phyloP scores from a whole-genome alignment of 23 tunicate species.

The Phallusia fumigata region DNA sequence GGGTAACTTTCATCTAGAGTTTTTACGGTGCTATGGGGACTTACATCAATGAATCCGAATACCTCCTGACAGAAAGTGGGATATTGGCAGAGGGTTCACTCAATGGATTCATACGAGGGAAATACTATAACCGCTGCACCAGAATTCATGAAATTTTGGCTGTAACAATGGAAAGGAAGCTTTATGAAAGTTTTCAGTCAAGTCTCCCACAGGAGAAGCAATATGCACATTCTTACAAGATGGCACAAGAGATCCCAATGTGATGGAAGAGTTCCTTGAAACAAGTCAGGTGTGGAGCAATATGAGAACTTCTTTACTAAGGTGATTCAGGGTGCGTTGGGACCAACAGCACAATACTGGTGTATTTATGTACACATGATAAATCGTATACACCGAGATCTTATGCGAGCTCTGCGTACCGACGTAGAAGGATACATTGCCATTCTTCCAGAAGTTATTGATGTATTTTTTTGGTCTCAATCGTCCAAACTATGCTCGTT shows the following conservation, averaged over 20 bases:
- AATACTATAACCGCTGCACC: background rate
- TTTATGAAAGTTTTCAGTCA: background rate
- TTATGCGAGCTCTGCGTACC: background rate
- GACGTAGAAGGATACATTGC: background rate
- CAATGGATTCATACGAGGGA: background rate
- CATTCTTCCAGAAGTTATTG: background rate
- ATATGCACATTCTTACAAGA: no score
- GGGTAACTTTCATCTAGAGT: slow-evolving; percentile 18
- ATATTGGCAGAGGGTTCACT: slow-evolving; percentile 11
- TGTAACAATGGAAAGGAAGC: background rate
- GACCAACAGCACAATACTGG: slow-evolving; percentile 13
- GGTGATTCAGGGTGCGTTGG: background rate
- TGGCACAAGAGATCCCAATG: no score
- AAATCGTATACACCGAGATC: background rate
- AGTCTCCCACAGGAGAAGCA: no score
- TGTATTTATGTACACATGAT: background rate
- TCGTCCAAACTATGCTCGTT: slow-evolving; percentile 10
- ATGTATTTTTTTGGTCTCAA: background rate
- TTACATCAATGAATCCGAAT: background rate
- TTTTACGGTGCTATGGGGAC: slow-evolving; percentile 10
- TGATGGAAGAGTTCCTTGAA: no score
- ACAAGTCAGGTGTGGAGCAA: no score
- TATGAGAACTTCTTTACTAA: no score
- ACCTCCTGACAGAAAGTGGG: background rate
- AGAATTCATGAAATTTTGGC: slow-evolving; percentile 1